Conservation (phyloP, 37 sponge, comb jelly and placozoan genomes). For the Beroe ovata region DNA sequence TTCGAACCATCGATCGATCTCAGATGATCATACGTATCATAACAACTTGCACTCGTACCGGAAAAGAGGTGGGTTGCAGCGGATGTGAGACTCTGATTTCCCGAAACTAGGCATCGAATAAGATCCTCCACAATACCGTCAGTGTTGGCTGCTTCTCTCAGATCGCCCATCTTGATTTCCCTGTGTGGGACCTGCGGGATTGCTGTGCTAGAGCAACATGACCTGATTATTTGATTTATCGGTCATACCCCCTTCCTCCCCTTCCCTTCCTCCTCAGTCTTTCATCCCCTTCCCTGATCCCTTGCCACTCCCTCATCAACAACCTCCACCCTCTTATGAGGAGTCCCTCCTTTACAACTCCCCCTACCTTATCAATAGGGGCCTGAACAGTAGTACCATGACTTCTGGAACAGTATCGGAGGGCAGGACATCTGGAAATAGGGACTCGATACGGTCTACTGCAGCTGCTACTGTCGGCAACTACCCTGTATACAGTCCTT, state of each 20-base stretch:
- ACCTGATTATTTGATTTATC: too few species aligned
- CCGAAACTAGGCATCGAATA: background rate
- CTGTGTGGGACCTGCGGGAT: background rate
- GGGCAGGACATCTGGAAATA: background rate
- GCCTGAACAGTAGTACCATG: slow-evolving; percentile 19
- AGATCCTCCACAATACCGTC: slow-evolving; percentile 35
- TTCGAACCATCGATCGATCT: too few species aligned
- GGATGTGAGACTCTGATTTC: slow-evolving; percentile 3
- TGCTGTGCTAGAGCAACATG: too few species aligned
- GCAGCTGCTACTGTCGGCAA: background rate
- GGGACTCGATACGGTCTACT: background rate
- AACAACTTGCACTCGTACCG: too few species aligned
- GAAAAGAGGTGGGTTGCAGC: slow-evolving; percentile 28
- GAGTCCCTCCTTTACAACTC: too few species aligned
- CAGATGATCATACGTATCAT: too few species aligned
- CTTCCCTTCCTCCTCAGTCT: too few species aligned
- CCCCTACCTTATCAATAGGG: background rate
- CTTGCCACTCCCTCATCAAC: too few species aligned
- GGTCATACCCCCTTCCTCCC: too few species aligned
- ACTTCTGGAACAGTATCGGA: background rate
- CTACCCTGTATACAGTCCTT: background rate
- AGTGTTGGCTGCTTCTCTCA: slow-evolving; percentile 28
- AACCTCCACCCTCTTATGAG: too few species aligned
- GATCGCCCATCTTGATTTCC: background rate
- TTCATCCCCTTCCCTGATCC: too few species aligned